Evolutionary conservation across 2,888 invertebrate genomes (phyloP), one percentile per base, ranked within the genome.

Genomic region (Herminia tarsipennalis): DNA sequence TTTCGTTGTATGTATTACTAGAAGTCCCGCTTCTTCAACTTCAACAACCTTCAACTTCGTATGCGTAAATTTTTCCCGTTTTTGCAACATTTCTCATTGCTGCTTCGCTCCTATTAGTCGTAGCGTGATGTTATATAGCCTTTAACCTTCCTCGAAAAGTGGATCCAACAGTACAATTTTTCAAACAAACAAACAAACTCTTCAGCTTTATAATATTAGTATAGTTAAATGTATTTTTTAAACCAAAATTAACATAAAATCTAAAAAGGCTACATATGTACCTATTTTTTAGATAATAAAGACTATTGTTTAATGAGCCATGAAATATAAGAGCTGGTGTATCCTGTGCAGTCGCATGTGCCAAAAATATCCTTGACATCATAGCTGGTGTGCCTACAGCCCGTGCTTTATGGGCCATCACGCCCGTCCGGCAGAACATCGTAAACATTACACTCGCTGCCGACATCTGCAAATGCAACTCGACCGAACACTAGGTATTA

Each of bases 361-460:
- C 88, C 89, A 88, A 84, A 85, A 86, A 88, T 88, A 87, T 74
- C 70, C 77, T 79, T 82, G 79, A 81, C 81, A 82, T 82, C 81
- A 82, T 73, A 72, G 78, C 66, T 69, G 70, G 67, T 73, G 62
- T 73, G 78, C 76, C 73, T 79, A 77, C 78, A 73, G 75, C 77
- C 76, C 68, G 72, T 73, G 81, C 73, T 88, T 89, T 88, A 88
- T 87, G 84, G 76, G 70, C 82, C 87, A 81, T 86, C 80, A 70
- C 78, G 70, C 62, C 66, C 83, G 84, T 81, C 85, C 85, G 83
- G 80, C 76, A 65, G 70, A 66, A 65, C 64, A 71, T 84, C 85
- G 78, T 88, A 84, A 89, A 88, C 76, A 76, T 78, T 71, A 60
- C 59, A 66, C 56, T 50, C 55, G 29, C 28, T 46, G 46, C 32